Evolutionary conservation across 2,797 vertebrate genomes (phyloP), one percentile per base, ranked within the genome.

Genomic region (Pterois miles): DNA sequence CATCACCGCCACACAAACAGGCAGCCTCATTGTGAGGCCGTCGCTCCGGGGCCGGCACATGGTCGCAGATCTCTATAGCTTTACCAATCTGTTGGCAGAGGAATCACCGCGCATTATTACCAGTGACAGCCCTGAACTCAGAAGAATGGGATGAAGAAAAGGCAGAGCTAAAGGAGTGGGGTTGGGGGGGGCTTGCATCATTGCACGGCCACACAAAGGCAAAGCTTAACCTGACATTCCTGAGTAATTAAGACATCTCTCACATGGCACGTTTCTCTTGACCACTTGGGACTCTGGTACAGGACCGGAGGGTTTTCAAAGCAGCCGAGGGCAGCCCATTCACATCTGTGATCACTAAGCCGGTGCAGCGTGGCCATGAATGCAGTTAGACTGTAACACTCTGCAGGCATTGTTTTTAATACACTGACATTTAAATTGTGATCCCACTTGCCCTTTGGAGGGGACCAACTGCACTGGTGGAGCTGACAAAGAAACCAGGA

Each of bases 211-310:
- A 94, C 94, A 95, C 93, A 95, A 86, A 90, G 91, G 84, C 25
- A 83, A 62, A 86, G 79, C 36, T n/a, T 80, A 86, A 58, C 36
- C 88, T 70, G 82, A 90, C 91, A 90, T 94, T 94, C 94, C 89
- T 91, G 65, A 18, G 85, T 93, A 95, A 96, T 95, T 95, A 94
- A 94, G 92, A 92, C 91, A 93, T 93, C 86, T 85, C 91, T 95
- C 90, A 88, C 84, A 59, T 85, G 83, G 88, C 63, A 83, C 93
- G 82, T 94, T 94, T 92, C 85, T 78, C 84, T 53, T 59, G 87
- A 89, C 90, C 94, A 89, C 94, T 86, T n/a, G 93, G 91, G 93
- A 92, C 65, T 78, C 82, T 78, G 87, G 74, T 87, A 85, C 76
- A 73, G 87, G 83, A 90, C 90, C 67, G 34, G 86, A 89, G 89